A percentile compares a stretch with the other conserved stretches of the same genome.
These are phyloP conservation scores for Megaptera novaeangliae DNA, from an alignment of 2,113 vertebrate genomes.

Conservation along the genomic window DNA sequence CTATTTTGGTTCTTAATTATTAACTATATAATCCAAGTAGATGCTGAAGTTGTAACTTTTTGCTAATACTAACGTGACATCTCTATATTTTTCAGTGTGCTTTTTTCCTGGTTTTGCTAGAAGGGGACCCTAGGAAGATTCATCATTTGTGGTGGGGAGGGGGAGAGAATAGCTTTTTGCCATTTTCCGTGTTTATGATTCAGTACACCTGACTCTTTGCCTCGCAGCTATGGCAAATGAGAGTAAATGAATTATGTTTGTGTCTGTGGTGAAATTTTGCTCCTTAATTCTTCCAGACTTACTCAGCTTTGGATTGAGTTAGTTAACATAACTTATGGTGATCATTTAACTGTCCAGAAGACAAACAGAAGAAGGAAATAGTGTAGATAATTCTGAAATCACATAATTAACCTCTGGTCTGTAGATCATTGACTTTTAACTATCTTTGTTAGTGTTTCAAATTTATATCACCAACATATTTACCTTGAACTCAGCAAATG, in stretches of 20 bases:
- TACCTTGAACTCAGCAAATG: not conserved
- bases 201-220: not conserved
- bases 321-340: not conserved
- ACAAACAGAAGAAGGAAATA: not conserved
- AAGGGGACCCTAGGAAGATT: not conserved
- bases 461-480: not conserved
- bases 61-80: not conserved
- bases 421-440: not conserved
- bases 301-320: not conserved
- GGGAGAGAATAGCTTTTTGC: not conserved
- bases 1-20: not conserved
- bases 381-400: not conserved
- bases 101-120: not conserved
- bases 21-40: not conserved
- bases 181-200: not conserved
- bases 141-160: not conserved
- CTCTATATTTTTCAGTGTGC: not conserved
- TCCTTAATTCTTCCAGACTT: not conserved
- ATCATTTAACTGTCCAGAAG: not conserved
- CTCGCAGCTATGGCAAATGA: not conserved
- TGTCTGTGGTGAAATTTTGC: not conserved
- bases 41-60: not conserved
- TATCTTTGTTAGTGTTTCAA: not conserved
- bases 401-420: not conserved
- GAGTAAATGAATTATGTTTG: not conserved